phyloP scores from a whole-genome alignment of 2,113 vertebrate species.

The Peucedramus taeniatus region DNA sequence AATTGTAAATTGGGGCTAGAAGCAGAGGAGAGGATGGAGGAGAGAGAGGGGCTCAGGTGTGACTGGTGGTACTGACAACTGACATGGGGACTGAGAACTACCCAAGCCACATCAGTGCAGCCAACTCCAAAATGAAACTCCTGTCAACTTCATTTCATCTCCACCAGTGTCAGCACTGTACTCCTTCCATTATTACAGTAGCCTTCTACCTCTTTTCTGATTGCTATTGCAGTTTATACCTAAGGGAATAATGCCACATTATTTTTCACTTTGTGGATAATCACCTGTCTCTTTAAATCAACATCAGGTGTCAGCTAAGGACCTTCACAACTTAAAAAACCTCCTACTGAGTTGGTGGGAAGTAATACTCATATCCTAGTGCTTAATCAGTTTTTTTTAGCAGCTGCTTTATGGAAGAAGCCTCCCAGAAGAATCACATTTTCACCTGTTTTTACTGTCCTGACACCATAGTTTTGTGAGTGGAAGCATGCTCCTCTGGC shows the following conservation, averaged over 20 bases:
- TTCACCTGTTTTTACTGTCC: background rate
- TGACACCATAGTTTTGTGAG: background rate
- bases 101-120: background rate
- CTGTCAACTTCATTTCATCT: background rate
- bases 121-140: background rate
- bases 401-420: background rate
- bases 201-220: background rate
- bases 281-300: slow-evolving; percentile 44
- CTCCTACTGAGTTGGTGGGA: background rate
- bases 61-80: background rate
- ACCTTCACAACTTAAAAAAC: background rate
- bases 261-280: slow-evolving; percentile 41
- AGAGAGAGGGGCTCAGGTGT: background rate
- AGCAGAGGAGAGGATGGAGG: background rate
- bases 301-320: background rate
- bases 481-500: background rate
- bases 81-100: background rate
- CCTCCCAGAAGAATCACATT: background rate
- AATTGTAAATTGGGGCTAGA: background rate
- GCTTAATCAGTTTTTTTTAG: background rate
- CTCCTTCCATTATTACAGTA: background rate
- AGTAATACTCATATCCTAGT: background rate
- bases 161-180: background rate
- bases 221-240: background rate
- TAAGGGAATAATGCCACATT: slow-evolving; percentile 27